These are phyloP conservation scores for Orgyia antiqua DNA, from an alignment of 2,888 invertebrate genomes.

Conservation along the genomic window DNA sequence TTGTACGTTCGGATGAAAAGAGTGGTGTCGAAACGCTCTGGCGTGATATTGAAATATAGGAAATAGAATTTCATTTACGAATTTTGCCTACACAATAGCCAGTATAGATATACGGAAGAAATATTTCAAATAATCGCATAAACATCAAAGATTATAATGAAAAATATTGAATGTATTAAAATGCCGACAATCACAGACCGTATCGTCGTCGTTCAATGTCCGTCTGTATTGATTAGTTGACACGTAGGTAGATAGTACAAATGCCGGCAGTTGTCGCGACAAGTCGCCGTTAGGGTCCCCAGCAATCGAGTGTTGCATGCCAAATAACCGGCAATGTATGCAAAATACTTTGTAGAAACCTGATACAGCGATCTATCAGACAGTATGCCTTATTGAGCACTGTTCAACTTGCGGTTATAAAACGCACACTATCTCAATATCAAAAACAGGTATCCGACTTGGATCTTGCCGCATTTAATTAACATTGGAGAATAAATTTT, in stretches of 20 bases:
- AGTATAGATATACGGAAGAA: too few species aligned
- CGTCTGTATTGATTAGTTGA: too few species aligned
- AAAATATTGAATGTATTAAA: constrained; percentile 4
- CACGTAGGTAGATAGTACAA: constrained; percentile 20
- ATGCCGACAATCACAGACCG: constrained; percentile 7
- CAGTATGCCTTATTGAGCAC: constrained; percentile 46
- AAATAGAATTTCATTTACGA: too few species aligned
- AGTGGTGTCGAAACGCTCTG: too few species aligned
- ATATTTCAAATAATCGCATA: too few species aligned
- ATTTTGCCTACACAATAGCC: too few species aligned
- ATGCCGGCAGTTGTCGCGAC: constrained; percentile 61
- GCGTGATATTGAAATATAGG: too few species aligned
- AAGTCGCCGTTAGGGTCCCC: constrained; percentile 49
- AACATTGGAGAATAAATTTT: constrained; percentile 44
- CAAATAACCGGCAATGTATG: constrained; percentile 44
- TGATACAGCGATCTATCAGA: constrained; percentile 43
- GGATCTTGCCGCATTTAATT: constrained; percentile 42
- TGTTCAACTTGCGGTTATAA: constrained; percentile 36
- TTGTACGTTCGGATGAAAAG: too few species aligned
- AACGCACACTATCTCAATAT: constrained; percentile 35
- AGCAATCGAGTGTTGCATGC: constrained; percentile 53
- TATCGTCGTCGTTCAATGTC: constrained; percentile 15
- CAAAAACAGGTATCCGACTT: constrained; percentile 35
- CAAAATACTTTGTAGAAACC: constrained; percentile 44
- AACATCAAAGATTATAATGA: background rate